Conservation (phyloP, 2,888 invertebrate genomes). For the Gisinianus flammeolus region DNA sequence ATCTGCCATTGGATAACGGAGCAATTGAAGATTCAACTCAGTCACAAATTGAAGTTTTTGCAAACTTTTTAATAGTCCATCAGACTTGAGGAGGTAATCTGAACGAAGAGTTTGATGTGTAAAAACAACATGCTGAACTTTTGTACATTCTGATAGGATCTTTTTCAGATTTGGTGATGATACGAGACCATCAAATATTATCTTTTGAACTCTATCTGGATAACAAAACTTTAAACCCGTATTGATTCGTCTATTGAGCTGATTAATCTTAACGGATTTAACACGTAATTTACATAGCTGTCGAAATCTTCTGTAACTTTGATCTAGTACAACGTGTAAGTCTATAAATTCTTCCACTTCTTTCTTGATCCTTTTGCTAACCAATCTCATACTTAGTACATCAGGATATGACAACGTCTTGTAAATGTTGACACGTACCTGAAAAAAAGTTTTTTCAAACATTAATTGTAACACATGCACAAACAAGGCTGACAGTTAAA, state of each 20-base stretch:
- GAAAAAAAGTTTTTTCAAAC: not conserved
- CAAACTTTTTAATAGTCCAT: slow-evolving; percentile 35
- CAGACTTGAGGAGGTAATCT: slow-evolving; percentile 38
- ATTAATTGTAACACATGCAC: not conserved
- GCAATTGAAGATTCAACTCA: slow-evolving; percentile 49
- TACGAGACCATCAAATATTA: slow-evolving; percentile 52
- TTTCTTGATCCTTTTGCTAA: slow-evolving; percentile 40
- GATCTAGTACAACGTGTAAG: slow-evolving; percentile 50
- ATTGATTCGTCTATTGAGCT: slow-evolving; percentile 38
- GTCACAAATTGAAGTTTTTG: slow-evolving; percentile 35
- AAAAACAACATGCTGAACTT: slow-evolving; percentile 45
- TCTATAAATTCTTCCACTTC: slow-evolving; percentile 53
- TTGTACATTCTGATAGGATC: slow-evolving; percentile 45
- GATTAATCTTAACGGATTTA: slow-evolving; percentile 43
- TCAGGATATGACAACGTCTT: slow-evolving; percentile 40
- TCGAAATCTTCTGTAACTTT: slow-evolving; percentile 43
- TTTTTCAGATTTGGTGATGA: slow-evolving; percentile 40
- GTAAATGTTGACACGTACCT: slow-evolving; percentile 51
- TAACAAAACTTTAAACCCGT: slow-evolving; percentile 16
- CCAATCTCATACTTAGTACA: slow-evolving; percentile 42
- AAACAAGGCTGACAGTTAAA: not conserved
- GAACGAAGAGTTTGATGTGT: slow-evolving; percentile 54
- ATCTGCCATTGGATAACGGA: slow-evolving; percentile 52
- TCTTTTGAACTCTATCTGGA: slow-evolving; percentile 46
- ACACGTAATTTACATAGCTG: slow-evolving; percentile 44